phyloP scores from a whole-genome alignment of 2,888 invertebrate species.

The Nephrotoma appendiculata region DNA sequence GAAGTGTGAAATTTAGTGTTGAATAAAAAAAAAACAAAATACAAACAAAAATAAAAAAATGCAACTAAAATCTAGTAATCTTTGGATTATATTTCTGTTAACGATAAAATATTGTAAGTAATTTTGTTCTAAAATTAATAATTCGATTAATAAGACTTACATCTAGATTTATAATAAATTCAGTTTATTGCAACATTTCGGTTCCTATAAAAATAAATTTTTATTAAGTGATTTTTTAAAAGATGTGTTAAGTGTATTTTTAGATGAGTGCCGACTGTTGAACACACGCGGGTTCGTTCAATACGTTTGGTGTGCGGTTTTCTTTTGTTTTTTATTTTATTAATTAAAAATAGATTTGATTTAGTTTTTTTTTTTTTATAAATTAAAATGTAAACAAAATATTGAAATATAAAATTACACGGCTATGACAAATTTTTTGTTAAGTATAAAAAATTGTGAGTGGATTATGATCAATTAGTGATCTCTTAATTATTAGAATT shows the following conservation, averaged over 20 bases:
- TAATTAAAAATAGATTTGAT: not conserved
- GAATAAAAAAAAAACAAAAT: not conserved
- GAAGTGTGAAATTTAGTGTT: not conserved
- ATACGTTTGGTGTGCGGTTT: not conserved
- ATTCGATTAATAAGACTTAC: not conserved
- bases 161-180: not conserved
- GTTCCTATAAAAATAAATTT: not conserved
- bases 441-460: not conserved
- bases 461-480: not conserved
- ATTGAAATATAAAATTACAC: not conserved
- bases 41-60: not conserved
- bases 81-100: not conserved
- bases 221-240: not conserved
- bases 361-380: not conserved
- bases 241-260: not conserved
- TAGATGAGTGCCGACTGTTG: not conserved
- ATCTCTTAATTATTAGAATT: not conserved
- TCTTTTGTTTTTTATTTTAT: not conserved
- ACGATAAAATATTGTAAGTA: not conserved
- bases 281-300: not conserved
- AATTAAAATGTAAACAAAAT: not conserved
- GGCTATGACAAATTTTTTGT: not conserved
- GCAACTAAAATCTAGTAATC: not conserved
- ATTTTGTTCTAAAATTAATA: not conserved
- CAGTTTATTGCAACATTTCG: not conserved